A percentile compares a stretch with the other conserved stretches of the same genome.
phyloP scores from a whole-genome alignment of 2,888 invertebrate species.

The Eilema caniola region DNA sequence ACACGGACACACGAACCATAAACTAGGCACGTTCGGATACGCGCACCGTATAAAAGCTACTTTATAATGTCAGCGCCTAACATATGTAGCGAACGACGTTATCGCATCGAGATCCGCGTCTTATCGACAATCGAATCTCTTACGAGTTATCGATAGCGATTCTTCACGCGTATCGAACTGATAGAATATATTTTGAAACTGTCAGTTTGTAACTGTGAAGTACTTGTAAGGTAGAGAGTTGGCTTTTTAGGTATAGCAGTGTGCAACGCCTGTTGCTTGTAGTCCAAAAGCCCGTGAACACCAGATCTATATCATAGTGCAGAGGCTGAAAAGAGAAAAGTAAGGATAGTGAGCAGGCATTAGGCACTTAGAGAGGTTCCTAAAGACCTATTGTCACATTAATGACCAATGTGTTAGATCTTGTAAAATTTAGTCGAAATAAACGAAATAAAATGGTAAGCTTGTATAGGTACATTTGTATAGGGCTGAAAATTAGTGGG shows the following conservation, averaged over 20 bases:
- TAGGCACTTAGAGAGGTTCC: too few relatives aligned
- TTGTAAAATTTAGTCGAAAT: too few relatives aligned
- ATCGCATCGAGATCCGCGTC: slow-evolving; percentile 69
- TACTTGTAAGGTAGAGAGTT: slow-evolving; percentile 12
- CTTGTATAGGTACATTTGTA: too few relatives aligned
- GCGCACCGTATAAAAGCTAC: slow-evolving; percentile 65
- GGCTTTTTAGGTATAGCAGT: background rate
- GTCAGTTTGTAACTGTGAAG: slow-evolving; percentile 46
- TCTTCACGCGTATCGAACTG: slow-evolving; percentile 64
- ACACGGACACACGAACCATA: slow-evolving; percentile 54
- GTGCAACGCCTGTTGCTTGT: background rate
- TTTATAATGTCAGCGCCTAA: slow-evolving; percentile 72
- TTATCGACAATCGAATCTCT: slow-evolving; percentile 76
- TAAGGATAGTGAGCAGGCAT: too few relatives aligned
- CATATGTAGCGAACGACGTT: slow-evolving; percentile 74
- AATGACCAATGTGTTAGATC: too few relatives aligned
- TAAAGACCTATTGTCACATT: too few relatives aligned
- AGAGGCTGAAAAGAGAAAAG: too few relatives aligned
- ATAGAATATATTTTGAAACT: slow-evolving; percentile 64
- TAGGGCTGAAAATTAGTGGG: too few relatives aligned
- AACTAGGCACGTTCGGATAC: slow-evolving; percentile 58
- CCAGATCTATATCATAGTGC: too few relatives aligned
- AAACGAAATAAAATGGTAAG: too few relatives aligned
- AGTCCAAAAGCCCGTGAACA: background rate
- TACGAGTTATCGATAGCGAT: slow-evolving; percentile 63